phyloP scores from a whole-genome alignment of 2,888 invertebrate genomes.

The Idaea straminata region DNA sequence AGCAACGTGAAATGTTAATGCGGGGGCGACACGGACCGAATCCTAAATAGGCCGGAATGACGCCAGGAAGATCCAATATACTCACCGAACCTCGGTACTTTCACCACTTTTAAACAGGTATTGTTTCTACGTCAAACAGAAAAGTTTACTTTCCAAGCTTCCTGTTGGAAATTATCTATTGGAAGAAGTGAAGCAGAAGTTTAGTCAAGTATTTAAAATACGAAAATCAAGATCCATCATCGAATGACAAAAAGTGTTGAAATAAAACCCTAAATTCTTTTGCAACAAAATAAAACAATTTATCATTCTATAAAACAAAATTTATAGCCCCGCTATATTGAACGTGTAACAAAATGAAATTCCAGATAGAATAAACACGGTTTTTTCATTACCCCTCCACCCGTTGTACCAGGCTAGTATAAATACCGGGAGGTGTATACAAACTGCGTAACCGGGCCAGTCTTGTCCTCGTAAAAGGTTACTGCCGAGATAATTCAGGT shows the following conservation, averaged over 20 bases:
- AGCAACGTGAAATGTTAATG: constrained; percentile 46
- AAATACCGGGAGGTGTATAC: constrained; percentile 17
- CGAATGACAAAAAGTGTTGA: neutral
- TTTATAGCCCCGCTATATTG: neutral
- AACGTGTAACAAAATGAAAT: constrained; percentile 9
- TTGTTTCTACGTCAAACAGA: neutral
- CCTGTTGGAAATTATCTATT: neutral
- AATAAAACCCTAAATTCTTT: neutral
- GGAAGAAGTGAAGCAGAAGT: neutral
- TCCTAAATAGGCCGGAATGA: constrained; percentile 38
- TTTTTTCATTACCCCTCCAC: constrained; percentile 20
- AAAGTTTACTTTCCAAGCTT: neutral
- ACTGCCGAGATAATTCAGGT: constrained; percentile 18
- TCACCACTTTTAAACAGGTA: neutral
- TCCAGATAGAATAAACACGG: constrained; percentile 12
- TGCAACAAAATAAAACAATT: neutral
- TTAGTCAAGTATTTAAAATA: neutral
- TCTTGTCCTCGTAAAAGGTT: constrained; percentile 24
- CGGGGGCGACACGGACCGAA: constrained; percentile 37
- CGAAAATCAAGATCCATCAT: neutral
- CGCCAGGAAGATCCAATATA: constrained; percentile 38
- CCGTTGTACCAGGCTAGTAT: constrained; percentile 19
- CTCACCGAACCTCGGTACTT: constrained; percentile 12
- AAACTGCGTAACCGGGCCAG: constrained; percentile 7
- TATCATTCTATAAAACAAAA: neutral